Evolutionary conservation across 1,140 invertebrate genomes (phyloP), one percentile per base, ranked within the genome.

Genomic region (Cyclargus thomasi): DNA sequence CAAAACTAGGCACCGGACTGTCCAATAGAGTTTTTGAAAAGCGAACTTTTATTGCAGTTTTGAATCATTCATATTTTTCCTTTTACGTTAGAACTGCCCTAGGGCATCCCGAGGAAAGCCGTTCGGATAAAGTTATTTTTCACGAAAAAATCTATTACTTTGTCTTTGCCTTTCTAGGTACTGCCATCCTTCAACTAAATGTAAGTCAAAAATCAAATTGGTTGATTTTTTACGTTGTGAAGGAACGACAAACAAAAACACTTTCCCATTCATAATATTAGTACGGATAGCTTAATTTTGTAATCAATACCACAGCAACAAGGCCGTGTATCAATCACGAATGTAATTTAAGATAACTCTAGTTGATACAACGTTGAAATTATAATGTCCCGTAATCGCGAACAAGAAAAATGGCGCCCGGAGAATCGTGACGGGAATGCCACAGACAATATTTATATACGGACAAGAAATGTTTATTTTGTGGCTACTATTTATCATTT

Each of bases 351-450:
- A 59, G 55, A 59, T 59, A 59, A 11, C 55, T 59, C 55, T 59
- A 59, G 55, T 59, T 59, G 55, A 59, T 59, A 59, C 55, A 59
- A 18, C 55, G 55, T 59, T 59, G 55, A 59, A 59, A 59, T 59
- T 59, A 59, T 59, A 59, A 59, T 59, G 18, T 59, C 55, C 20
- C 55, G 55, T 59, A 59, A 59, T 59, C 55, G 55, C 17, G 55
- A 59, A 59, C 55, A 59, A 59, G 55, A 59, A 59, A 59, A 59
- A 59, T 59, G 20, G 55, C 18, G 17, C 55, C 55, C 55, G 10
- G 20, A 20, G 55, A 11, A 59, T 11, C 55, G 55, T 59, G 55
- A 59, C 18, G 55, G 18, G 55, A 59, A 59, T 59, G 18, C 20
- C 55, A 10, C 18, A 21, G 10, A 59, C 18, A 11, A 59, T 59